Conservation (phyloP, 2,888 invertebrate species). For the Exephanes ischioxanthus region DNA sequence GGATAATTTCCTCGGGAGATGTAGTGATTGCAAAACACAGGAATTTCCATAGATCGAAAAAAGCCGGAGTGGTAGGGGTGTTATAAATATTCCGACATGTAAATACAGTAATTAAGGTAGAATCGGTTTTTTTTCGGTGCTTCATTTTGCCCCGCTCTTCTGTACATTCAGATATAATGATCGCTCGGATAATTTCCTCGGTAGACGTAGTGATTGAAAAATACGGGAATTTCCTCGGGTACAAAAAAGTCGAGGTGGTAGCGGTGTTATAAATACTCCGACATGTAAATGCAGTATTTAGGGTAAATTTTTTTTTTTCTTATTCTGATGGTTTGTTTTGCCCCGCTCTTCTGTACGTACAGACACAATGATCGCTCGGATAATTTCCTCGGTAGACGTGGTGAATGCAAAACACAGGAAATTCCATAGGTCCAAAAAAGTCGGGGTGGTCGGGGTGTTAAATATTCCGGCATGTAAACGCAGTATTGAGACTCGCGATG, state of each 20-base stretch:
- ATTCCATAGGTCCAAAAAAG: conserved; percentile 44
- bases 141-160: background rate
- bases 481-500: conserved; percentile 55
- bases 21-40: conserved; percentile 31
- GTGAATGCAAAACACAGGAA: conserved; percentile 26
- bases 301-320: background rate
- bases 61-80: conserved; percentile 10
- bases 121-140: background rate
- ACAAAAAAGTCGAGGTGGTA: background rate
- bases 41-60: conserved; percentile 49
- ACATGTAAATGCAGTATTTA: conserved; percentile 61
- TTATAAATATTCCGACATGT: conserved; percentile 59
- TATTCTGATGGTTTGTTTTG: no score
- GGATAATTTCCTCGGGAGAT: conserved; percentile 13
- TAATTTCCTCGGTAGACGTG: background rate
- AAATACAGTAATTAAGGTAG: conserved; percentile 59
- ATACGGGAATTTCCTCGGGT: background rate
- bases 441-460: conserved; percentile 15
- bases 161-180: background rate
- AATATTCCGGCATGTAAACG: conserved; percentile 60
- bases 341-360: no score
- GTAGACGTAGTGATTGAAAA: conserved; percentile 14
- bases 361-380: conserved; percentile 11
- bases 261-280: conserved; percentile 53
- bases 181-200: conserved; percentile 16